Percentiles rank a stretch among this genome's conserved stretches.
Evolutionary conservation across 2,797 vertebrate species (phyloP).

Genomic region (Coracias cyanogaster): DNA sequence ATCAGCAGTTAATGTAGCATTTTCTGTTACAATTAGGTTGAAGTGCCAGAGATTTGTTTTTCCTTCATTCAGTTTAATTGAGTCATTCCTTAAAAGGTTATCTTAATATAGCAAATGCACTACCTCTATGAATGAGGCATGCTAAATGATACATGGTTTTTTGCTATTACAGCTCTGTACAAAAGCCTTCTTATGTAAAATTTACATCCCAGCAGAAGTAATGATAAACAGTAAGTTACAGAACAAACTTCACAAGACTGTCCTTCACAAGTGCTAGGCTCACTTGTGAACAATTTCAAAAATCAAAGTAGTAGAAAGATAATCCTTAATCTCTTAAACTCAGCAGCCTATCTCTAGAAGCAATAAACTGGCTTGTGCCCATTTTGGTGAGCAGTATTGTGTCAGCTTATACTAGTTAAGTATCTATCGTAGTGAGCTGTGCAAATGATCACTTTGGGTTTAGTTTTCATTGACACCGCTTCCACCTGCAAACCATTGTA

Average conservation of each 20-base stretch:
- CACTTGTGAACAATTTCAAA: not conserved
- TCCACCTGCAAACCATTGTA: not conserved
- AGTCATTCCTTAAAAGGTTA: slow-evolving; percentile 71
- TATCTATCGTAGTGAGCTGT: not conserved
- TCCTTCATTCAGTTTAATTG: slow-evolving; percentile 70
- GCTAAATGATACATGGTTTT: slow-evolving; percentile 50
- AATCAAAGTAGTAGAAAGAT: not conserved
- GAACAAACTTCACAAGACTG: not conserved
- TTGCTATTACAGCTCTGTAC: slow-evolving; percentile 13
- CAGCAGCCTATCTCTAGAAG: not conserved
- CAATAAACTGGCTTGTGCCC: not conserved
- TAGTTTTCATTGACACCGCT: not conserved
- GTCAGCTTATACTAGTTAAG: not conserved
- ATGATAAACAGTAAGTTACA: not conserved
- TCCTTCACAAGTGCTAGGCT: not conserved
- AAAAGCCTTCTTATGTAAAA: not conserved
- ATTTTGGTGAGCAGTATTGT: not conserved
- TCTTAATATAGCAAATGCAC: slow-evolving; percentile 79
- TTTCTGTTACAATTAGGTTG: slow-evolving; percentile 75
- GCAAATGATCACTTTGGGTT: not conserved
- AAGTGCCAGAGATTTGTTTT: slow-evolving; percentile 75
- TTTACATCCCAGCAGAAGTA: not conserved
- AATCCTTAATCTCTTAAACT: not conserved
- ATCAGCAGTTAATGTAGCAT: slow-evolving; percentile 65
- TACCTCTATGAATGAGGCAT: slow-evolving; percentile 45